Evolutionary conservation across 2,113 vertebrate genomes (phyloP), one percentile per base, ranked within the genome.

Genomic region (Sebastes schlegelii): DNA sequence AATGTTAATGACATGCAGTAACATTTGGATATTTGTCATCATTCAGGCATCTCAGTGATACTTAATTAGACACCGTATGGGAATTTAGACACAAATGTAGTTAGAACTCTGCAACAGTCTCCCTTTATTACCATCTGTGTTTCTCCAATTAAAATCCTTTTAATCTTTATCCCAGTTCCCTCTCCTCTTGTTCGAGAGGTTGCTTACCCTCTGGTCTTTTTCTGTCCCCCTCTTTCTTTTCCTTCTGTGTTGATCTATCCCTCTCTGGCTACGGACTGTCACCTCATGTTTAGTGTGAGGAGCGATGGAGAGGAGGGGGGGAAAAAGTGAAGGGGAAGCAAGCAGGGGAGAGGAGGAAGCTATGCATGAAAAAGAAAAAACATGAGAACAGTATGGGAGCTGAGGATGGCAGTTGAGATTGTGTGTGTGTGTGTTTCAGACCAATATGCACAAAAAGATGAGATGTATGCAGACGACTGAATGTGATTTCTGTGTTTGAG

Each of bases 261-360:
- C 77, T 86, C 85, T 83, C 63, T 16, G 72, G 88, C 86, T 49
- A 89, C 76, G 69, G 88, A 86, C 88, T 93, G 92, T 93, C 92
- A 88, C 78, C 84, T 90, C 71, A 46, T 2, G 78, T 93, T 93
- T 89, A 79, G 82, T 17, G 82, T 87, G 88, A 90, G 69, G 69
- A 75, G 82, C 60, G 40, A 83, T 52, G 60, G 70, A 77, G 81
- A 63, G 80, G 26, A 26, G 26, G 26, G 26, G 26, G 26, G 26
- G 71, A 46, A 74, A 75, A 64, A 74, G 68, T 73, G 82, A 87
- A 85, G 66, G 69, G 70, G 23, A 86, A 71, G 80, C 81, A 14
- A 26, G 26, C 26, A 67, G 49, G 23, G 45, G 43, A 84, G 80
- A 77, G 51, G 70, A 88, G 80, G 84, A 87, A 89, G 84, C 79